Evolutionary conservation across 2,888 invertebrate species (phyloP).

Genomic region (Allolobophora icterica): DNA sequence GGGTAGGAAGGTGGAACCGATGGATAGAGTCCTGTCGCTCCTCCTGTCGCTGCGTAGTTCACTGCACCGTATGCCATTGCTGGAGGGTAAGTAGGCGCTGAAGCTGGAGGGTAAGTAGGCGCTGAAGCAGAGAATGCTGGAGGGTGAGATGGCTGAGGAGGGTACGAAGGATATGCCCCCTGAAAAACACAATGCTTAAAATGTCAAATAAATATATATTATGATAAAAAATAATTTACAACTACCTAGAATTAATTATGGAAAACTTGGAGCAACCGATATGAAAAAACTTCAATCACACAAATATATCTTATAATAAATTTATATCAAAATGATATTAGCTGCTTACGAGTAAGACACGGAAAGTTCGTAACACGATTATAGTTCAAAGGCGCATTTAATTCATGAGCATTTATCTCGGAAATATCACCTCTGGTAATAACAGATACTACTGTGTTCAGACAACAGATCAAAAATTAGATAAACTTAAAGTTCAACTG

Average conservation of each 20-base stretch:
- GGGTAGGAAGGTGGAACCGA: background rate
- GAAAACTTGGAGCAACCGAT: background rate
- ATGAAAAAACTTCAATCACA: background rate
- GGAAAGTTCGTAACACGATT: too few species aligned
- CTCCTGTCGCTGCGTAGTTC: background rate
- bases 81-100: background rate
- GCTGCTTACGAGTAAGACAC: background rate
- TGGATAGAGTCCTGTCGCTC: background rate
- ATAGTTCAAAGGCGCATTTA: too few species aligned
- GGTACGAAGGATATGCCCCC: constrained; percentile 1
- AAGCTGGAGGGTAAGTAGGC: constrained; percentile 8
- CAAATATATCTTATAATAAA: too few species aligned
- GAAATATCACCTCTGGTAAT: too few species aligned
- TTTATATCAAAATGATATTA: background rate
- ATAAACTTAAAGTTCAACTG: too few species aligned
- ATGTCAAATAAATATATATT: background rate
- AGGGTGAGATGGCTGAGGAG: constrained; percentile 23
- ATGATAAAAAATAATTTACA: background rate
- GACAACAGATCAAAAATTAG: too few species aligned
- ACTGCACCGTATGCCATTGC: background rate
- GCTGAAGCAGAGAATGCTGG: background rate
- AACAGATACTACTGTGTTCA: too few species aligned
- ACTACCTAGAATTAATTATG: background rate
- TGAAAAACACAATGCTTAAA: background rate
- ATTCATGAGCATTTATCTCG: too few species aligned